phyloP scores from a whole-genome alignment of 2,113 vertebrate species.

The Hirundichthys speculiger region DNA sequence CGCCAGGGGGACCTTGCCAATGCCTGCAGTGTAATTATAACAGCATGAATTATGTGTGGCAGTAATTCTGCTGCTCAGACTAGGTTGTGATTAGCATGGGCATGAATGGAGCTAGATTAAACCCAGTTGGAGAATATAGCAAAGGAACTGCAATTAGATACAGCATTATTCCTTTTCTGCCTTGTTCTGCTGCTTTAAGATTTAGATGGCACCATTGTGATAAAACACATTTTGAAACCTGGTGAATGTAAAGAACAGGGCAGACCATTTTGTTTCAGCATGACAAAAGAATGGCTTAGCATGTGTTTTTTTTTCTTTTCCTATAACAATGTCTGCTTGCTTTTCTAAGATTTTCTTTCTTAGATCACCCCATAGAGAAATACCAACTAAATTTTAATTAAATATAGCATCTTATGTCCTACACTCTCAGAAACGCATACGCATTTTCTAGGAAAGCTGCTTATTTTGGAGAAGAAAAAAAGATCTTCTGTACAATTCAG shows the following conservation, averaged over 20 bases:
- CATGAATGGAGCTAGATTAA: constrained; percentile 86
- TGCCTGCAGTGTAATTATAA: constrained; percentile 72
- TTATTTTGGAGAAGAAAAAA: constrained; percentile 16
- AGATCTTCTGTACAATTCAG: constrained; percentile 3
- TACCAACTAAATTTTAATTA: constrained; percentile 14
- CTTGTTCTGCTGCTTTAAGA: constrained; percentile 74
- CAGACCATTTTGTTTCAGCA: constrained; percentile 70
- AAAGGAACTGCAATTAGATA: constrained; percentile 84
- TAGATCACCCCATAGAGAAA: constrained; percentile 64
- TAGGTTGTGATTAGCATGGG: constrained; percentile 70
- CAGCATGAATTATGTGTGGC: constrained; percentile 71
- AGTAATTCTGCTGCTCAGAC: constrained; percentile 60
- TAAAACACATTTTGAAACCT: constrained; percentile 70
- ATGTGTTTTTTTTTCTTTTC: constrained; percentile 43
- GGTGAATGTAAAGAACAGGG: constrained; percentile 70
- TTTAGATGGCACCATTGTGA: constrained; percentile 75
- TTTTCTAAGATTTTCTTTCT: constrained; percentile 64
- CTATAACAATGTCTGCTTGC: constrained; percentile 54
- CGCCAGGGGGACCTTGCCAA: constrained; percentile 51
- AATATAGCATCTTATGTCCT: not conserved
- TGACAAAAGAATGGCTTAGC: constrained; percentile 69
- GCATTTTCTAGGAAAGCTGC: constrained; percentile 8
- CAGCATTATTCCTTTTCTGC: constrained; percentile 65
- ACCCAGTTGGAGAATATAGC: constrained; percentile 78
- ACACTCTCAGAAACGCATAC: not conserved